Conservation (phyloP, 2,888 invertebrate species). For the Diploptera punctata region DNA sequence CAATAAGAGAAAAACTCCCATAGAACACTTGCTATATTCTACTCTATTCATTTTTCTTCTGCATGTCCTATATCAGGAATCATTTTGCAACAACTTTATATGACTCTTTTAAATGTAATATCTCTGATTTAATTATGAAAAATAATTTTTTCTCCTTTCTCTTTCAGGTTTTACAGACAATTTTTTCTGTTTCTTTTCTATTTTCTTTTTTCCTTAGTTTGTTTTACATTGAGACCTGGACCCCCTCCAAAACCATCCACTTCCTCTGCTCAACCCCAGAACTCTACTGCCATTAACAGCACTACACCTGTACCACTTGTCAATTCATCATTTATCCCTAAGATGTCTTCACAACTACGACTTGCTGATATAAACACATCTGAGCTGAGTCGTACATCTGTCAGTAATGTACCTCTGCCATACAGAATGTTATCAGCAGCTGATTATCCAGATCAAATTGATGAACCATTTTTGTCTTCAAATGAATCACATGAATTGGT, state of each 20-base stretch:
- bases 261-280: constrained; percentile 49
- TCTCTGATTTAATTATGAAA: background rate
- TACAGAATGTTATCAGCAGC: background rate
- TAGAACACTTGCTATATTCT: too few species aligned
- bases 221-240: constrained; percentile 90
- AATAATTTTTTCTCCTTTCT: constrained; percentile 31
- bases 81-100: too few species aligned
- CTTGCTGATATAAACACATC: background rate
- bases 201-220: constrained; percentile 85
- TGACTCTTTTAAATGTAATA: background rate
- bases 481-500: background rate
- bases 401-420: background rate
- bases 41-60: too few species aligned
- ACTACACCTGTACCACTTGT: constrained; percentile 45
- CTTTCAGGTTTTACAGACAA: constrained; percentile 85
- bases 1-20: too few species aligned
- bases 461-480: background rate
- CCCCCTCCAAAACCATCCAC: constrained; percentile 58
- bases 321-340: background rate
- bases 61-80: too few species aligned
- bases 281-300: constrained; percentile 52
- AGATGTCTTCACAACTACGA: background rate
- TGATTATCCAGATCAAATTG: background rate
- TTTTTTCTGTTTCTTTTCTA: constrained; percentile 91
- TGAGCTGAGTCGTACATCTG: background rate